Evolutionary conservation across 2,797 vertebrate genomes (phyloP).

Genomic region (Macropodus opercularis): DNA sequence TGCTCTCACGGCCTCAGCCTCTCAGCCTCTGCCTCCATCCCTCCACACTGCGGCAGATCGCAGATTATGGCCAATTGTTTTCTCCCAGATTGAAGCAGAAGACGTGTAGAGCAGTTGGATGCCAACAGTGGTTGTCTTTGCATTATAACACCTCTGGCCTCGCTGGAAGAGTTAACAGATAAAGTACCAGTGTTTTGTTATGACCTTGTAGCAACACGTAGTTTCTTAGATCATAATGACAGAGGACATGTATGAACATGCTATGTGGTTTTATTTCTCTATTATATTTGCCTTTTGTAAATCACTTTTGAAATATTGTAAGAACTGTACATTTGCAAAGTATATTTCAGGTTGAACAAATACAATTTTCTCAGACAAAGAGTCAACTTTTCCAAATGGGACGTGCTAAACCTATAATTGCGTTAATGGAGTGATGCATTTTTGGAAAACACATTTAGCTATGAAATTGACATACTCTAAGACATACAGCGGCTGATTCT

Average conservation of each 20-base stretch:
- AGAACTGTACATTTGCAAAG: neutral
- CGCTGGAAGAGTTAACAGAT: slow-evolving; percentile 65
- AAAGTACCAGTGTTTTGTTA: slow-evolving; percentile 72
- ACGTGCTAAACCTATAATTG: neutral
- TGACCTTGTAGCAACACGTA: slow-evolving; percentile 70
- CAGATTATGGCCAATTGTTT: slow-evolving; percentile 47
- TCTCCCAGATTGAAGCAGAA: slow-evolving; percentile 45
- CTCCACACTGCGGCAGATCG: slow-evolving; percentile 42
- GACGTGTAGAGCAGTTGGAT: slow-evolving; percentile 30
- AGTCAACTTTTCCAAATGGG: neutral
- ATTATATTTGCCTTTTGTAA: slow-evolving; percentile 1
- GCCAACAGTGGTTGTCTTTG: slow-evolving; percentile 44
- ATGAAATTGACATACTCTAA: slow-evolving; percentile 32
- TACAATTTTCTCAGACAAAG: neutral
- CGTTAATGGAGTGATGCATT: slow-evolving; percentile 37
- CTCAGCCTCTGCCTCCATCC: slow-evolving; percentile 50
- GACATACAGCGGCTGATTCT: slow-evolving; percentile 64
- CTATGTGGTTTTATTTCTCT: slow-evolving; percentile 19
- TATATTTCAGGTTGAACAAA: too few relatives aligned
- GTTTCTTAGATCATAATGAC: slow-evolving; percentile 65
- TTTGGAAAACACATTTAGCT: slow-evolving; percentile 18
- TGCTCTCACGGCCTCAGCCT: slow-evolving; percentile 31
- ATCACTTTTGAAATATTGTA: slow-evolving; percentile 11
- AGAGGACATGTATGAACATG: slow-evolving; percentile 58
- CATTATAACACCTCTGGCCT: slow-evolving; percentile 69